Evolutionary conservation across 2,888 invertebrate species (phyloP), one percentile per base, ranked within the genome.

Genomic region (Tryphoninae sp.): DNA sequence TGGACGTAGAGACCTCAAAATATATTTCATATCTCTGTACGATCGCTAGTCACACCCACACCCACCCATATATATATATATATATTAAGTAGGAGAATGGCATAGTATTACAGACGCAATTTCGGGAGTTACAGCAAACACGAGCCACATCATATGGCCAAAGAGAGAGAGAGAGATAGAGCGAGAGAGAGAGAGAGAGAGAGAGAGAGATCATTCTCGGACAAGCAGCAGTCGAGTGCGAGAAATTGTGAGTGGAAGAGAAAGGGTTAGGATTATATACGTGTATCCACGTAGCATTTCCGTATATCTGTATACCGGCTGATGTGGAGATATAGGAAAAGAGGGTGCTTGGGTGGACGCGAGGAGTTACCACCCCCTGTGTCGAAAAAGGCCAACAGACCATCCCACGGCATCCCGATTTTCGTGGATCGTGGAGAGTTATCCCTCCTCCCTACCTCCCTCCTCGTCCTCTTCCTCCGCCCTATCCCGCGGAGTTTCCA

Each of bases 91-190:
- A 51, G 22, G 67, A 68, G 69, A n/a, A 55, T 64, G 68, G 68
- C 19, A 49, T 67, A 23, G 67, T 75, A 77, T 74, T 87, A 85
- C 85, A 86, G 88, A 86, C 86, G 88, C 87, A 89, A 89, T 90
- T 89, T 88, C 85, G 86, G 85, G 83, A 86, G 85, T 84, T 88
- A 86, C 85, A 86, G 82, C 71, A 71, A 76, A 69, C 22, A 49
- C 45, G 76, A 26, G 59, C 69, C 51, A 69, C 8, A 19, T 16
- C 13, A 55, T 19, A 55, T 55, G 16, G 55, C 49, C n/a, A 74
- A 77, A 59, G 68, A 73, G 79, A 61, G 62, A 68, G 73, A 0
- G 1, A 33, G 33, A 33, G 26, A 26, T 2, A 26, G 26, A 26
- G 26, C 2, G 26, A 26, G 33, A 33, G 33, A 33, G 33, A 33